Conservation (phyloP, 2,888 invertebrate species). For the Conops quadrifasciatus region DNA sequence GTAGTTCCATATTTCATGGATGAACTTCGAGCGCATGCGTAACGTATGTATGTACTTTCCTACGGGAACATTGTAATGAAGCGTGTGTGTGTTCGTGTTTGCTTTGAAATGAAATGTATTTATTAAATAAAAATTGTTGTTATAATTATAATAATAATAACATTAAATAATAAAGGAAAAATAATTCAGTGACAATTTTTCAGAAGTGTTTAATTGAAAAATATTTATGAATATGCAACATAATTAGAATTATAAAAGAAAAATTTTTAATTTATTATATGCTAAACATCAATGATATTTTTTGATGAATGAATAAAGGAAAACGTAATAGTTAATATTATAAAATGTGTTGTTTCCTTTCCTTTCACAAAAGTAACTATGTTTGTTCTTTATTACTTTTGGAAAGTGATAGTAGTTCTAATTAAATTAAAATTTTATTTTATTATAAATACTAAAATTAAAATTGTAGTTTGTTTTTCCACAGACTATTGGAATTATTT, state of each 20-base stretch:
- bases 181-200: conserved; percentile 6
- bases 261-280: neutral
- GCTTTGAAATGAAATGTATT: no score
- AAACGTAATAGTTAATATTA: conserved; percentile 15
- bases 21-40: no score
- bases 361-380: neutral
- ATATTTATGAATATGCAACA: conserved; percentile 19
- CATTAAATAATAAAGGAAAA: neutral
- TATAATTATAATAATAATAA: neutral
- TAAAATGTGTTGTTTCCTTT: neutral
- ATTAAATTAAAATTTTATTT: no score
- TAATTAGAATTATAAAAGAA: neutral
- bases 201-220: conserved; percentile 8
- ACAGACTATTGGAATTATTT: no score
- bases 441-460: no score
- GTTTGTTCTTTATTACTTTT: no score
- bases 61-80: no score
- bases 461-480: no score
- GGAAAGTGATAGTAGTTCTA: no score
- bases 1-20: no score
- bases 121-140: conserved; percentile 3
- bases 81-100: no score
- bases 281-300: neutral
- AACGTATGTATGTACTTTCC: no score
- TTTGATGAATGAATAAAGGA: conserved; percentile 12